These are phyloP conservation scores for Ophiodon elongatus DNA, from an alignment of 2,113 vertebrate species.

Conservation along the genomic window DNA sequence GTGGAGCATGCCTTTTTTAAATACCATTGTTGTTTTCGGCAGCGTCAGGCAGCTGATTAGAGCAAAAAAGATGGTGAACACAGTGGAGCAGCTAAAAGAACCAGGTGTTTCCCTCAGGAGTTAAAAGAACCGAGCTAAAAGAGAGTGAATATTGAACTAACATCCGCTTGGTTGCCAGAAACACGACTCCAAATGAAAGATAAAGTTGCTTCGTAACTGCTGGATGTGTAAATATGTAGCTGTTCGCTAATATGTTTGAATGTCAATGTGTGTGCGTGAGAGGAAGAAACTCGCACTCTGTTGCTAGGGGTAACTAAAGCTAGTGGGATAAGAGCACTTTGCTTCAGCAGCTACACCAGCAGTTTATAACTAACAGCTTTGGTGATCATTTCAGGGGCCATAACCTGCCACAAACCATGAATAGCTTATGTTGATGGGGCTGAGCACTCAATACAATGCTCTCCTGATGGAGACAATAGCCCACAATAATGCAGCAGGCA, in stretches of 20 bases:
- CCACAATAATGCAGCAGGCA: slow-evolving; percentile 46
- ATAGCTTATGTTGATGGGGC: slow-evolving; percentile 36
- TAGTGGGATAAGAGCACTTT: slow-evolving; percentile 49
- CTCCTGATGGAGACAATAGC: slow-evolving; percentile 44
- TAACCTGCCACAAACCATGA: slow-evolving; percentile 57
- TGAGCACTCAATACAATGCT: slow-evolving; percentile 23
- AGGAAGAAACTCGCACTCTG: slow-evolving; percentile 56
- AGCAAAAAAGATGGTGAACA: not conserved
- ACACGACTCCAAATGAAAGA: not conserved
- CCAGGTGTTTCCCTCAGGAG: not conserved
- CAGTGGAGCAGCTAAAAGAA: not conserved
- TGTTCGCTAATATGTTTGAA: not conserved
- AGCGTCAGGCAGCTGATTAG: not conserved
- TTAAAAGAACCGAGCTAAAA: not conserved
- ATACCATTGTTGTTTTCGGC: too few species aligned
- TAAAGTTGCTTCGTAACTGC: not conserved
- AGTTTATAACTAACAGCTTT: slow-evolving; percentile 57
- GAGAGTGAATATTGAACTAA: not conserved
- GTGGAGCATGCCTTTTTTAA: not conserved
- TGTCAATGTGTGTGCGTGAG: slow-evolving; percentile 26
- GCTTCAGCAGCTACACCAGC: slow-evolving; percentile 32
- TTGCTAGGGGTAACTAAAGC: slow-evolving; percentile 56
- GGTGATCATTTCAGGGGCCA: slow-evolving; percentile 55
- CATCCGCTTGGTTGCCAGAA: not conserved
- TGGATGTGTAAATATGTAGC: not conserved